Evolutionary conservation across 2,797 vertebrate genomes (phyloP).

Genomic region (Spondyliosoma cantharus): DNA sequence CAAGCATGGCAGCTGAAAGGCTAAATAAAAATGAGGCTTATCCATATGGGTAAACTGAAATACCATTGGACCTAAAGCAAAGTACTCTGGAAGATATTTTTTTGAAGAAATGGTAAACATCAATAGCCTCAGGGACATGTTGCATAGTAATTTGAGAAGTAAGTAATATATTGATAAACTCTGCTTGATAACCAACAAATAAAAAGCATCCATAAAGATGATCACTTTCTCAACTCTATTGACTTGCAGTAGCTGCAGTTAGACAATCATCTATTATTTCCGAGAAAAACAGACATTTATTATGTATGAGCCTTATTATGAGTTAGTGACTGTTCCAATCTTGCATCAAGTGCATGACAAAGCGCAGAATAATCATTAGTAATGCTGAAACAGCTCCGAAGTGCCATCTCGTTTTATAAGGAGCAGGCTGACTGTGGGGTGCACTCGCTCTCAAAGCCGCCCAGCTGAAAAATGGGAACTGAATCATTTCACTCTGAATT

Average conservation of each 20-base stretch:
- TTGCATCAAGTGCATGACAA: constrained; percentile 45
- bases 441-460: constrained; percentile 36
- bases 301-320: constrained; percentile 33
- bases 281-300: constrained; percentile 35
- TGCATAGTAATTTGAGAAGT: constrained; percentile 27
- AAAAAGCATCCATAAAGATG: neutral
- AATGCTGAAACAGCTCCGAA: constrained; percentile 43
- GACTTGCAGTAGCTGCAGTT: constrained; percentile 11
- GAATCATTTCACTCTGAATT: constrained; percentile 62
- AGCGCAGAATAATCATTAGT: constrained; percentile 42
- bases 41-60: constrained; percentile 68
- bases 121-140: constrained; percentile 25
- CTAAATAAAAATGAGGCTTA: constrained; percentile 66
- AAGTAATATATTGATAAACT: constrained; percentile 6
- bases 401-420: constrained; percentile 18
- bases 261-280: constrained; percentile 17
- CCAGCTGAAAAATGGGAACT: constrained; percentile 53
- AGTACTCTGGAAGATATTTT: constrained; percentile 45
- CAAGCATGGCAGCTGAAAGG: constrained; percentile 63
- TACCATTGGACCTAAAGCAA: constrained; percentile 62
- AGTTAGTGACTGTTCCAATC: constrained; percentile 32
- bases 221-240: neutral
- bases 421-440: constrained; percentile 14
- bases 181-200: constrained; percentile 4
- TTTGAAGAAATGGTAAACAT: constrained; percentile 52